phyloP scores from a whole-genome alignment of 2,888 invertebrate species.

The Arctia plantaginis region DNA sequence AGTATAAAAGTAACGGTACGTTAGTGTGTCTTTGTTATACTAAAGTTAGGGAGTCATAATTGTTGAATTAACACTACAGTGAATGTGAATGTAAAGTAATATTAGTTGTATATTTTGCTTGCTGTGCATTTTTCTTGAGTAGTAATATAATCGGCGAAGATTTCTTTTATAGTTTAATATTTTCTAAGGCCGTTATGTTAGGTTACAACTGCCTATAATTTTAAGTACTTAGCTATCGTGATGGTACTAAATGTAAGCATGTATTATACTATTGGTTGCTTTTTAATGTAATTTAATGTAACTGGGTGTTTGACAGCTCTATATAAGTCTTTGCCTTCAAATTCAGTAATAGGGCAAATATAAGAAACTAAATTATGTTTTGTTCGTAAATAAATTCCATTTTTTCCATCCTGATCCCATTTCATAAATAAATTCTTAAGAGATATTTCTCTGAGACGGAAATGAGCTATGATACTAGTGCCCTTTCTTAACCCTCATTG shows the following conservation, averaged over 20 bases:
- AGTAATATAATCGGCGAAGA: constrained; percentile 32
- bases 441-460: constrained; percentile 26
- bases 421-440: constrained; percentile 22
- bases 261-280: constrained; percentile 26
- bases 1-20: background rate
- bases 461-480: constrained; percentile 36
- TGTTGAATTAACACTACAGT: background rate
- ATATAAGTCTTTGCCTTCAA: constrained; percentile 12
- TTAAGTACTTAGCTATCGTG: constrained; percentile 32
- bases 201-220: constrained; percentile 34
- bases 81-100: constrained; percentile 24
- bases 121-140: constrained; percentile 48
- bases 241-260: constrained; percentile 31
- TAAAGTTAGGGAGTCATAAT: background rate
- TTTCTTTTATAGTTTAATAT: constrained; percentile 39
- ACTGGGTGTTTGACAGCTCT: constrained; percentile 36
- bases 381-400: constrained; percentile 27
- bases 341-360: constrained; percentile 13
- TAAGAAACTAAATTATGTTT: constrained; percentile 7
- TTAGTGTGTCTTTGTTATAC: background rate
- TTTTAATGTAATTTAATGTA: constrained; percentile 18
- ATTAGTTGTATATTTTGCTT: constrained; percentile 55
- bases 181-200: constrained; percentile 32
- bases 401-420: constrained; percentile 15
- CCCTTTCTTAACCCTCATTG: constrained; percentile 39